A percentile compares a stretch with the other conserved stretches of the same genome.
These are phyloP conservation scores for Calameuta pallipes DNA, from an alignment of 2,888 invertebrate genomes.

Conservation along the genomic window DNA sequence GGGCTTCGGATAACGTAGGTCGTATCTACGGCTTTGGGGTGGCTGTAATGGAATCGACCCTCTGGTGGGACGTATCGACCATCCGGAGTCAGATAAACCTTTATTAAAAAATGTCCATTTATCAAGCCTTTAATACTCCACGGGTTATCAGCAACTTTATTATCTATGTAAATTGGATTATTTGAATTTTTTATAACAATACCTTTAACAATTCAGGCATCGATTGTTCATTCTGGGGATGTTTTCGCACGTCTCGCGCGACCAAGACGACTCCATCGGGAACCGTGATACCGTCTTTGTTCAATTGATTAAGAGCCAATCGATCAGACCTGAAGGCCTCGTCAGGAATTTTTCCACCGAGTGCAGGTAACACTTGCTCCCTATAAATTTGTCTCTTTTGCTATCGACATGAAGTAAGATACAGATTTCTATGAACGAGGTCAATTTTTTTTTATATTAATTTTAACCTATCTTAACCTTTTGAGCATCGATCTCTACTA, in stretches of 20 bases:
- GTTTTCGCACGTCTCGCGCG: conserved; percentile 56
- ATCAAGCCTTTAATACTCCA: background rate
- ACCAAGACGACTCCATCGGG: conserved; percentile 72
- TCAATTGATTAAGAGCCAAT: conserved; percentile 71
- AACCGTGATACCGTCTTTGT: conserved; percentile 73
- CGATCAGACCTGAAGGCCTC: conserved; percentile 73
- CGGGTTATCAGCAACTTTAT: background rate
- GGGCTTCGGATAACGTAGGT: conserved; percentile 71
- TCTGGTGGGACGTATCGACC: conserved; percentile 69
- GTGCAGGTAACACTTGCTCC: conserved; percentile 72
- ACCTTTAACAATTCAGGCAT: conserved; percentile 55
- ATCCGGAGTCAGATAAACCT: conserved; percentile 69
- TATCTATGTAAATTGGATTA: background rate
- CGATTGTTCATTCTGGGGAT: conserved; percentile 46
- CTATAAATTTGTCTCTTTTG: conserved; percentile 74
- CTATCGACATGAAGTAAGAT: conserved; percentile 44
- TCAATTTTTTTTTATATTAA: background rate
- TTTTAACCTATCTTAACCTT: conserved; percentile 4
- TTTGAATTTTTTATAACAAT: background rate
- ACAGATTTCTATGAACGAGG: background rate
- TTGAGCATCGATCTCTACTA: conserved; percentile 7
- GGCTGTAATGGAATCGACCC: conserved; percentile 66
- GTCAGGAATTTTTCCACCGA: conserved; percentile 75
- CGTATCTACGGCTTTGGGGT: conserved; percentile 69
- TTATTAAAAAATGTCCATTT: conserved; percentile 11